These are phyloP conservation scores for Beris chalybata DNA, from an alignment of 2,888 invertebrate species.

Conservation along the genomic window DNA sequence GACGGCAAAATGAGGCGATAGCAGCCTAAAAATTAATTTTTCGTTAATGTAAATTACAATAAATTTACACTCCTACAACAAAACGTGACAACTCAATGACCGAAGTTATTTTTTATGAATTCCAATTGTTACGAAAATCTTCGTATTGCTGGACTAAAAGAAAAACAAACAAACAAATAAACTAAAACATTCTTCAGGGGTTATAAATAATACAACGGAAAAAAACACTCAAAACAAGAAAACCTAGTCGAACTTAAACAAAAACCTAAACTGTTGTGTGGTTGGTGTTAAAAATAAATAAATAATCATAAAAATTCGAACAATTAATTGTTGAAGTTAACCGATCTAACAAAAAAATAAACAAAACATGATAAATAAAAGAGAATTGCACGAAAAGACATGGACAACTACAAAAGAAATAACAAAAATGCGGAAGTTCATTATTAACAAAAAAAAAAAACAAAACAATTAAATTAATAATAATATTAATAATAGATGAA, in stretches of 20 bases:
- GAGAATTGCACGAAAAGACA: not conserved
- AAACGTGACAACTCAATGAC: constrained; percentile 18
- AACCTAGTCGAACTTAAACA: not conserved
- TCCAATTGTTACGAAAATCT: too few relatives aligned
- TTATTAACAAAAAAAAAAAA: too few relatives aligned
- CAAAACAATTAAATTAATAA: too few relatives aligned
- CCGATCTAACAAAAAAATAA: not conserved
- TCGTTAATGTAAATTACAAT: constrained; percentile 26
- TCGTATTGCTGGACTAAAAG: too few relatives aligned
- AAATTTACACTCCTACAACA: constrained; percentile 32
- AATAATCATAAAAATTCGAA: not conserved
- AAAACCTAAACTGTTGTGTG: not conserved
- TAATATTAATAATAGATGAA: too few relatives aligned
- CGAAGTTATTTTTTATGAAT: not conserved
- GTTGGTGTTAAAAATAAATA: too few relatives aligned
- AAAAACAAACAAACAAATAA: constrained; percentile 25
- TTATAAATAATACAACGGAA: not conserved
- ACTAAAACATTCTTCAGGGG: not conserved
- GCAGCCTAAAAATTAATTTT: constrained; percentile 54
- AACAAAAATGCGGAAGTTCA: not conserved
- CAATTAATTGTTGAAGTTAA: not conserved
- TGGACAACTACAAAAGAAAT: not conserved
- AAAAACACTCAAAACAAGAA: not conserved
- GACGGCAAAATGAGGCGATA: constrained; percentile 65
- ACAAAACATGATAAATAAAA: not conserved